phyloP scores from a whole-genome alignment of 2,113 vertebrate species.

The Carassius carassius region DNA sequence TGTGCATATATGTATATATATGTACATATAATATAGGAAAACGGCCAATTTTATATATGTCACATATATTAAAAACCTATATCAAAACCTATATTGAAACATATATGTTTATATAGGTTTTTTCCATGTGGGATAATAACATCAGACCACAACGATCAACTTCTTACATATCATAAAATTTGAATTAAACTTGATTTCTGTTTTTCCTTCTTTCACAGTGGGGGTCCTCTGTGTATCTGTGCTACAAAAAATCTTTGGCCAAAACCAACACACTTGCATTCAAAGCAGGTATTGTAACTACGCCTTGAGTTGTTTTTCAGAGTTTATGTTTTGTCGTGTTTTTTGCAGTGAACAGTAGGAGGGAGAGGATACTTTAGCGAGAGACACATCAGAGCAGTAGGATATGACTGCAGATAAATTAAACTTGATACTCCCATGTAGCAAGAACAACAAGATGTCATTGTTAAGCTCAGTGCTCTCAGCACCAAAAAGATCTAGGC shows the following conservation, averaged over 20 bases:
- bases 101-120: too few relatives aligned
- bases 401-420: conserved; percentile 17
- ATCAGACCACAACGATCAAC: neutral
- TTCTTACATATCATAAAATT: neutral
- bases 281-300: conserved; percentile 89
- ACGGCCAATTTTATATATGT: too few relatives aligned
- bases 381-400: conserved; percentile 14
- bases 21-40: too few relatives aligned
- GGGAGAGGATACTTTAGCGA: neutral
- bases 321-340: conserved; percentile 6
- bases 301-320: conserved; percentile 39
- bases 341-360: neutral
- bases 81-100: too few relatives aligned
- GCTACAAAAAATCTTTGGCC: conserved; percentile 98
- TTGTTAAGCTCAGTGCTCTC: conserved; percentile 24
- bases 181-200: conserved; percentile 1
- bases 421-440: conserved; percentile 27
- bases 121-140: too few relatives aligned
- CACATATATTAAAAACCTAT: too few relatives aligned
- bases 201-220: conserved; percentile 78
- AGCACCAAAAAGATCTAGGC: neutral
- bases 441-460: conserved; percentile 30
- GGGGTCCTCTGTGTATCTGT: conserved; percentile 95
- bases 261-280: conserved; percentile 96
- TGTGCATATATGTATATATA: too few relatives aligned